Conservation (phyloP, 2,113 vertebrate species). For the Sprattus sprattus region DNA sequence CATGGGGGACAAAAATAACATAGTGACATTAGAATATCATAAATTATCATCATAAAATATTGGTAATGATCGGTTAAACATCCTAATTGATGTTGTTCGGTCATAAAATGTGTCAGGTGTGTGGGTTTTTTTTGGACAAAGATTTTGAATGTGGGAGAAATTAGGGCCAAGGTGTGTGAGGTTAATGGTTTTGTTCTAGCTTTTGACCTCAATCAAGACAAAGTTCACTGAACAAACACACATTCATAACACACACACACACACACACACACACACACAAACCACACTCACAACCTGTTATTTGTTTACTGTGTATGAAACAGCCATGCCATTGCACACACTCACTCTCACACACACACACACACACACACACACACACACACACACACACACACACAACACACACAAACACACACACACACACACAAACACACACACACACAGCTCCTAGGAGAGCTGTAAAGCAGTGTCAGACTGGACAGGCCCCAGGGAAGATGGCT, state of each 20-base stretch:
- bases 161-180: background rate
- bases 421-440: background rate
- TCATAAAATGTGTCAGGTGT: background rate
- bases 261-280: background rate
- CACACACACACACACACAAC: background rate
- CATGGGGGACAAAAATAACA: background rate
- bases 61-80: background rate
- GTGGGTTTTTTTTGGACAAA: background rate
- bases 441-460: slow-evolving; percentile 36
- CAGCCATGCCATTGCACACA: background rate
- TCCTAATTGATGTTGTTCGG: background rate
- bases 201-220: background rate
- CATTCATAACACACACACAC: slow-evolving; percentile 31
- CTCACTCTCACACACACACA: background rate
- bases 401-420: background rate
- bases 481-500: slow-evolving; percentile 40
- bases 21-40: background rate
- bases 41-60: too few species aligned
- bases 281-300: background rate
- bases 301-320: background rate
- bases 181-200: background rate
- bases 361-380: background rate
- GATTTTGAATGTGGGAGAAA: background rate
- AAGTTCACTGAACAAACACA: background rate
- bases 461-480: slow-evolving; percentile 45